These are phyloP conservation scores for Lasioglossum albipes DNA, from an alignment of 1,140 invertebrate genomes.

Conservation along the genomic window DNA sequence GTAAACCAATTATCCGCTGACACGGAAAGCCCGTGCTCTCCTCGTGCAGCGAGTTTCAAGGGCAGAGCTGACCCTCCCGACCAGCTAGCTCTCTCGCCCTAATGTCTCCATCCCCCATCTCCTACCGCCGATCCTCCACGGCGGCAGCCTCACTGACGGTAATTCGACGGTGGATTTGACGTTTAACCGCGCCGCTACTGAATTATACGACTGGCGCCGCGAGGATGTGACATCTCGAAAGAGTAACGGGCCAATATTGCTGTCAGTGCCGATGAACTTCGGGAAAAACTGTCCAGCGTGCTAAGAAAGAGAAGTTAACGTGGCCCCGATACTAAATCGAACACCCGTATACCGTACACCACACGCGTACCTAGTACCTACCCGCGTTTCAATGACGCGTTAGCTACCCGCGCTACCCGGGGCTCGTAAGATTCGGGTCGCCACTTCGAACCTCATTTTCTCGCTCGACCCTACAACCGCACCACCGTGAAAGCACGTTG, in stretches of 20 bases:
- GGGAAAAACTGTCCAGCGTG: neutral
- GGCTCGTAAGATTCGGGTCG: neutral
- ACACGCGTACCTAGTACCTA: neutral
- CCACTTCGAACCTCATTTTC: neutral
- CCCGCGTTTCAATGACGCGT: too few relatives aligned
- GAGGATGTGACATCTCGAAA: constrained; percentile 37
- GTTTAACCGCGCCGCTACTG: constrained; percentile 22
- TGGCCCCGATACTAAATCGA: neutral
- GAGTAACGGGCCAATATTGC: constrained; percentile 29
- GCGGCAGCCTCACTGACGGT: neutral
- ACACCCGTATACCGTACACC: neutral
- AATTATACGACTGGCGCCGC: constrained; percentile 21
- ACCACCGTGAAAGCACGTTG: neutral
- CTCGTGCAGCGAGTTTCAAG: constrained; percentile 56
- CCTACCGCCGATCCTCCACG: constrained; percentile 6
- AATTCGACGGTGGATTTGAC: constrained; percentile 29
- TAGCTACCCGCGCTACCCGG: too few relatives aligned
- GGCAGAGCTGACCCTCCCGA: constrained; percentile 41
- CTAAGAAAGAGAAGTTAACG: neutral
- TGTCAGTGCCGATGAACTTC: constrained; percentile 1
- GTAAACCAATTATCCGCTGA: constrained; percentile 59
- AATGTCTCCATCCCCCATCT: constrained; percentile 18
- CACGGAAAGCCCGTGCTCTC: constrained; percentile 55
- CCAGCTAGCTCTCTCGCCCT: constrained; percentile 17
- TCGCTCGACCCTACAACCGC: neutral